Conservation (phyloP, 1,140 invertebrate species). For the Chymomyza costata region DNA sequence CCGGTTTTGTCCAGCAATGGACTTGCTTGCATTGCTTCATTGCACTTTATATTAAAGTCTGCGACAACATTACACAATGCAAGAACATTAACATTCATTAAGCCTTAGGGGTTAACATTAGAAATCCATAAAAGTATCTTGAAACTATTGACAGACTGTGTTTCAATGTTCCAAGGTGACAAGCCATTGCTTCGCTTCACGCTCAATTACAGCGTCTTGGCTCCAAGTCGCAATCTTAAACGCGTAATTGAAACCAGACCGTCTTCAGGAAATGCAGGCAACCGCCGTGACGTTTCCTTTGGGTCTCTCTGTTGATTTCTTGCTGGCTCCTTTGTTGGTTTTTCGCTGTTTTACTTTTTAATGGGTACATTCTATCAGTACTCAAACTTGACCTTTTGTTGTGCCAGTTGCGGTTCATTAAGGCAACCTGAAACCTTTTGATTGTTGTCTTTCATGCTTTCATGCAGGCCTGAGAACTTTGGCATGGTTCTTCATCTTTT, state of each 20-base stretch:
- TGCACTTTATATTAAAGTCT: constrained; percentile 71
- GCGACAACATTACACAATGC: constrained; percentile 62
- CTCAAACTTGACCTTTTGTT: constrained; percentile 62
- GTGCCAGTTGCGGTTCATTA: constrained; percentile 59
- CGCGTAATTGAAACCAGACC: constrained; percentile 49
- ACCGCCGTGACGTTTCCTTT: constrained; percentile 65
- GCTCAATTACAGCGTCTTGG: constrained; percentile 52
- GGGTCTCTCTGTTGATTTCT: background rate
- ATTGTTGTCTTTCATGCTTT: too few species aligned
- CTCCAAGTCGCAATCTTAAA: too few species aligned
- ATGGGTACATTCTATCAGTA: constrained; percentile 28
- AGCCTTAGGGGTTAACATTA: background rate
- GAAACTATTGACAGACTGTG: constrained; percentile 1
- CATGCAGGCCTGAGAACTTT: too few species aligned
- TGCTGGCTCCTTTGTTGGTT: constrained; percentile 20
- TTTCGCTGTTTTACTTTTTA: constrained; percentile 32
- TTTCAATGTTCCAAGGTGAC: constrained; percentile 39
- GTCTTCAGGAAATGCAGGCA: constrained; percentile 58
- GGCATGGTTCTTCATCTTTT: too few species aligned
- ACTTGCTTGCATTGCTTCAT: constrained; percentile 61
- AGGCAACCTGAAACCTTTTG: constrained; percentile 59
- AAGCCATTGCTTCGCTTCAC: constrained; percentile 49
- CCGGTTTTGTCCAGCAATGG: constrained; percentile 35
- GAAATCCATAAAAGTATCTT: background rate
- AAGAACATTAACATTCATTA: constrained; percentile 63